Evolutionary conservation across 2,113 vertebrate genomes (phyloP).

Genomic region (Charadrius vociferus): DNA sequence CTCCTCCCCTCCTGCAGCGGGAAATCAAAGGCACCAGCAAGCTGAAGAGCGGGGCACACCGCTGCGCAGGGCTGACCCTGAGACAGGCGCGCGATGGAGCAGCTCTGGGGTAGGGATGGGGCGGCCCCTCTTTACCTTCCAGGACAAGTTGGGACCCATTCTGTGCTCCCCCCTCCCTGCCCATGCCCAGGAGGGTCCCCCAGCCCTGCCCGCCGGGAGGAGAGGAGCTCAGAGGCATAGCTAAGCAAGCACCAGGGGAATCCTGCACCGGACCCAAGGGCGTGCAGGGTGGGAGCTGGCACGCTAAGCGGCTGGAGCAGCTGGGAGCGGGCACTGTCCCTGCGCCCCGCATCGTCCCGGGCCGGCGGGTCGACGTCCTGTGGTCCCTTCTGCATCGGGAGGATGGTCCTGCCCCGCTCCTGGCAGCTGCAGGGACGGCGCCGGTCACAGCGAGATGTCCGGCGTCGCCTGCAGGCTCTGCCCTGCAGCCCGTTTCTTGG

Average conservation of each 20-base stretch:
- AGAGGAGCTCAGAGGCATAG: not conserved
- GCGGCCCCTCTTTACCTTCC: not conserved
- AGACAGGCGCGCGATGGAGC: fast-evolving
- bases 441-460: slow-evolving; percentile 84
- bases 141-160: not conserved
- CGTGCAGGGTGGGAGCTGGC: not conserved
- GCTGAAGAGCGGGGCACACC: not conserved
- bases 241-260: not conserved
- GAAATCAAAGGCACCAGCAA: not conserved
- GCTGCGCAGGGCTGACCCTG: not conserved
- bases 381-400: not conserved
- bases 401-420: not conserved
- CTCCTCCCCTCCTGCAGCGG: not conserved
- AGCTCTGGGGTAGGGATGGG: not conserved
- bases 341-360: fast-evolving
- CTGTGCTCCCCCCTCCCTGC: not conserved
- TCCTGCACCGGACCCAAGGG: not conserved
- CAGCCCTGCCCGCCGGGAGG: not conserved
- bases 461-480: slow-evolving; percentile 83
- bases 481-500: slow-evolving; percentile 78
- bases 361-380: not conserved
- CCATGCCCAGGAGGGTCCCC: not conserved
- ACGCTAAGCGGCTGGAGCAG: not conserved
- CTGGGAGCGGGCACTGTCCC: not conserved
- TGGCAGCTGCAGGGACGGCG: not conserved